phyloP scores from a whole-genome alignment of 2,888 invertebrate species.

The Cyclophora punctaria region DNA sequence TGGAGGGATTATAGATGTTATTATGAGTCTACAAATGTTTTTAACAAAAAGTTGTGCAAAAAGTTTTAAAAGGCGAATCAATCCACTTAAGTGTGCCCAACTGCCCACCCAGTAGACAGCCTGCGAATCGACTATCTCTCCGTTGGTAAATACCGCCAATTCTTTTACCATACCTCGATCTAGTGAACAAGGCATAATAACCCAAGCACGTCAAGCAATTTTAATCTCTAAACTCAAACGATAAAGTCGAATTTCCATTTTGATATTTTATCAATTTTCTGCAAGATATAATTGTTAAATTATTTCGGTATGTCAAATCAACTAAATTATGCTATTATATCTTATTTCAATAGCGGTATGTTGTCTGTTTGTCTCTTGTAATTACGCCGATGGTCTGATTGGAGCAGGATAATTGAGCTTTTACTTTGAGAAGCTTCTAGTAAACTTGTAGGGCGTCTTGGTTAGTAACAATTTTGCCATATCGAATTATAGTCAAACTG shows the following conservation, averaged over 20 bases:
- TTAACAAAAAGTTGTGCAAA: conserved; percentile 22
- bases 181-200: conserved; percentile 46
- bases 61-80: conserved; percentile 39
- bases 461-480: too few relatives aligned
- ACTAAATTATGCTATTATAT: conserved; percentile 75
- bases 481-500: too few relatives aligned
- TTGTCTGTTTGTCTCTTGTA: conserved; percentile 11
- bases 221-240: conserved; percentile 25
- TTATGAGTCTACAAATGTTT: too few relatives aligned
- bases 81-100: too few relatives aligned
- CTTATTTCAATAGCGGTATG: conserved; percentile 66
- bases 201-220: conserved; percentile 22
- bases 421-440: too few relatives aligned
- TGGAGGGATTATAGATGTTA: too few relatives aligned
- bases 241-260: conserved; percentile 28
- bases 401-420: too few relatives aligned
- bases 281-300: conserved; percentile 70
- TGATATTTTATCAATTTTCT: conserved; percentile 33
- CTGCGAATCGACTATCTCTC: conserved; percentile 50
- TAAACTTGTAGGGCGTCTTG: too few relatives aligned
- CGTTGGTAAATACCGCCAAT: conserved; percentile 73
- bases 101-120: conserved; percentile 64
- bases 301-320: conserved; percentile 75
- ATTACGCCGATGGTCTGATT: too few relatives aligned
- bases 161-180: conserved; percentile 52